Percentiles rank a stretch among this genome's conserved stretches.
Conservation (phyloP, 2,888 invertebrate species). For the Serripes groenlandicus region DNA sequence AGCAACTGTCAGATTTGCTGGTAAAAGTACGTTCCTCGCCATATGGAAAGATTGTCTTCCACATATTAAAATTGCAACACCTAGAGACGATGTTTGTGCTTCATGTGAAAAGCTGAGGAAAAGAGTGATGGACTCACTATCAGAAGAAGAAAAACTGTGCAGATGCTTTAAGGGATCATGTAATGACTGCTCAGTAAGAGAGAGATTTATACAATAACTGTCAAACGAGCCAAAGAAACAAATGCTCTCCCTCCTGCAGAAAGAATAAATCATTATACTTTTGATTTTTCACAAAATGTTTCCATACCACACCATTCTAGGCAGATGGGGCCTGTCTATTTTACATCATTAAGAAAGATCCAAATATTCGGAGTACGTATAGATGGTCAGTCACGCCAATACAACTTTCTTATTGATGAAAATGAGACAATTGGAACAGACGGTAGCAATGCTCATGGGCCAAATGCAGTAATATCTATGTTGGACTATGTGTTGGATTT, state of each 20-base stretch:
- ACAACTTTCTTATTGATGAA: conserved; percentile 52
- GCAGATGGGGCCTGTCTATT: conserved; percentile 42
- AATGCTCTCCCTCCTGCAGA: not conserved
- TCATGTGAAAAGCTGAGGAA: too few species aligned
- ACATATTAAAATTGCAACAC: too few species aligned
- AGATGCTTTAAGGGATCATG: not conserved
- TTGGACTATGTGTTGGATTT: conserved; percentile 30
- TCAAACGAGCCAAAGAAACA: conserved; percentile 3
- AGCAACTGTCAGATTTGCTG: too few species aligned
- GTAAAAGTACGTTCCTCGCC: too few species aligned
- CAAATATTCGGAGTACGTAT: conserved; percentile 53
- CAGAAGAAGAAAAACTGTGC: too few species aligned
- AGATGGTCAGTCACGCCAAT: conserved; percentile 37
- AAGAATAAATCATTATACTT: conserved; percentile 30
- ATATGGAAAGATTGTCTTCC: too few species aligned
- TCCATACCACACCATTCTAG: conserved; percentile 30
- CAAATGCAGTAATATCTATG: conserved; percentile 49
- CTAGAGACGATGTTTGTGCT: too few species aligned
- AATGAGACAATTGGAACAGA: conserved; percentile 42
- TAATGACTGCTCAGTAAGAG: not conserved
- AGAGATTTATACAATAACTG: conserved; percentile 12
- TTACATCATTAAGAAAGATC: conserved; percentile 38
- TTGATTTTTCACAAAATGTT: conserved; percentile 35
- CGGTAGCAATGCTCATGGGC: conserved; percentile 33
- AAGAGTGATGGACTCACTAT: too few species aligned